Percentiles rank a stretch among this genome's conserved stretches.
Evolutionary conservation across 2,888 invertebrate species (phyloP).

Genomic region (Eupeodes luniger): DNA sequence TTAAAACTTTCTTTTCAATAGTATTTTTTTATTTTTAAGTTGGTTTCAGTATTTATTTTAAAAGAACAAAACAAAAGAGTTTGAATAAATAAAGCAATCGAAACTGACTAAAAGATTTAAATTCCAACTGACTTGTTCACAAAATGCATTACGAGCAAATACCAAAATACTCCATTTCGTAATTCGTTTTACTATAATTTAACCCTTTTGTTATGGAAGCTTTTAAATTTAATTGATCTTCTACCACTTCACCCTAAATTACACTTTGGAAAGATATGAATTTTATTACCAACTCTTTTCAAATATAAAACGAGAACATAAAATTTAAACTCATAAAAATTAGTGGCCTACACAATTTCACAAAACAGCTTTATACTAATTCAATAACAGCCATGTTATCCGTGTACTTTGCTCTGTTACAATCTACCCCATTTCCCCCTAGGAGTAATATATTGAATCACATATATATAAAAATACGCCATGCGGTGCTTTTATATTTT

Average conservation of each 20-base stretch:
- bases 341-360: neutral
- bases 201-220: neutral
- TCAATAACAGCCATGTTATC: neutral
- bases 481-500: conserved; percentile 13
- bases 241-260: neutral
- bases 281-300: neutral
- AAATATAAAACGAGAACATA: neutral
- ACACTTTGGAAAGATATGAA: neutral
- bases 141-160: too few species aligned
- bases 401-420: neutral
- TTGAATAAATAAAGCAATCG: too few species aligned
- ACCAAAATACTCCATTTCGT: neutral
- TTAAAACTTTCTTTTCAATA: too few species aligned
- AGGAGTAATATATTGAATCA: conserved; percentile 35
- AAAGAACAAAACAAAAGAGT: too few species aligned
- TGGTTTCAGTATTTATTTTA: too few species aligned
- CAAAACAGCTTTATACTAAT: neutral
- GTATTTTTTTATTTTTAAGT: too few species aligned
- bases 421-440: conserved; percentile 13
- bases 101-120: too few species aligned
- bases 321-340: neutral
- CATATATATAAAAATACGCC: conserved; percentile 9
- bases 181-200: neutral
- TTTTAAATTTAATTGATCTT: neutral
- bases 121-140: too few species aligned